Conservation (phyloP, 2,113 vertebrate species). For the Hiodon alosoides region DNA sequence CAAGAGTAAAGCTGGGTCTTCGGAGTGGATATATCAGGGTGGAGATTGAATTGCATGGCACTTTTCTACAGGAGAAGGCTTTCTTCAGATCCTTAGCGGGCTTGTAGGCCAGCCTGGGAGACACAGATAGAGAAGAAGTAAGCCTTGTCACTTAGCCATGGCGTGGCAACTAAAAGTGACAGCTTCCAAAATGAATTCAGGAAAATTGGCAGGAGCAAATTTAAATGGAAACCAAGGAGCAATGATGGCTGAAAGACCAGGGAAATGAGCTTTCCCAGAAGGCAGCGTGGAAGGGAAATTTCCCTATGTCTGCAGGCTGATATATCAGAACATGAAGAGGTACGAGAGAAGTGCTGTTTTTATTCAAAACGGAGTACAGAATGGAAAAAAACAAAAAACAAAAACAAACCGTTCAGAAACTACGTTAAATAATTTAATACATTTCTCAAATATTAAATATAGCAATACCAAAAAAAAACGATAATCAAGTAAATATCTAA, state of each 20-base stretch:
- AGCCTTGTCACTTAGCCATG: slow-evolving; percentile 3
- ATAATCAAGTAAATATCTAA: not conserved
- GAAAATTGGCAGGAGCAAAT: not conserved
- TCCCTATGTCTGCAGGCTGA: not conserved
- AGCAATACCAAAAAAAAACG: not conserved
- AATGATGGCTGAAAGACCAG: not conserved
- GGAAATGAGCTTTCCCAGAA: slow-evolving; percentile 7
- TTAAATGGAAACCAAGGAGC: not conserved
- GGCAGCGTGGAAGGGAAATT: not conserved
- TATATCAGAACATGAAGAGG: not conserved
- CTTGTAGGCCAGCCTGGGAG: not conserved
- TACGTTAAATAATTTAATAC: no score
- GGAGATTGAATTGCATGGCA: not conserved
- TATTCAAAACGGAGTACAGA: not conserved
- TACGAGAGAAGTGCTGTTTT: not conserved
- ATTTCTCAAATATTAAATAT: no score
- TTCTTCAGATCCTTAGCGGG: not conserved
- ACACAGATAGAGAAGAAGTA: not conserved
- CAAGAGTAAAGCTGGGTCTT: not conserved
- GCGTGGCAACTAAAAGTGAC: slow-evolving; percentile 4
- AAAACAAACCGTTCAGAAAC: no score
- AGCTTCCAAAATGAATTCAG: slow-evolving; percentile 9
- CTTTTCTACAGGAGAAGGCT: not conserved
- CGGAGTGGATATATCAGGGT: not conserved
- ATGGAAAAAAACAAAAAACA: no score